These are phyloP conservation scores for Argyrosomus regius DNA, from an alignment of 2,797 vertebrate species.

Conservation along the genomic window DNA sequence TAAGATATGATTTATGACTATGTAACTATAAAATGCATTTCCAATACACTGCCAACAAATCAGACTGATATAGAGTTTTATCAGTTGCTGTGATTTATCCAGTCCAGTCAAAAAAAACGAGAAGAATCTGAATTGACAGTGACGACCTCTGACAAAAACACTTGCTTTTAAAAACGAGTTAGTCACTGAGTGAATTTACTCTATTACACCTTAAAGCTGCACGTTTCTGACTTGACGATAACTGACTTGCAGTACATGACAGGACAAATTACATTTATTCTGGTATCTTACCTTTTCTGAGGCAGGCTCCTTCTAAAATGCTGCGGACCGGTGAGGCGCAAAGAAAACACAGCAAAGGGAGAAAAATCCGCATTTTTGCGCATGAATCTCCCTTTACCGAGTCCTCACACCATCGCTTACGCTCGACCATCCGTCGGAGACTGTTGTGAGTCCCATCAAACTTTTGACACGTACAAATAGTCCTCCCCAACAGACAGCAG, in stretches of 20 bases:
- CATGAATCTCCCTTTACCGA: not conserved
- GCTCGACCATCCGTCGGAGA: not conserved
- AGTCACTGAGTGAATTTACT: no score
- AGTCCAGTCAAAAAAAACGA: not conserved
- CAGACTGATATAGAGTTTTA: not conserved
- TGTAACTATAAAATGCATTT: no score
- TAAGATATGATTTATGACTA: no score
- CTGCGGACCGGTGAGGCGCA: slow-evolving; percentile 39
- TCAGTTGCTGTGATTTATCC: not conserved
- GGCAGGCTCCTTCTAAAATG: slow-evolving; percentile 67
- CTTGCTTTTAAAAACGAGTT: not conserved
- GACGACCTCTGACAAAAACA: not conserved
- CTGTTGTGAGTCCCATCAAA: not conserved
- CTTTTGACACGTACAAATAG: not conserved
- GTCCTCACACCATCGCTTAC: slow-evolving; percentile 1
- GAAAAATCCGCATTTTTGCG: slow-evolving; percentile 54
- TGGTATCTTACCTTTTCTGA: slow-evolving; percentile 73
- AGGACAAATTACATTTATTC: no score
- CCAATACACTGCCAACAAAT: no score
- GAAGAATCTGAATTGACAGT: not conserved
- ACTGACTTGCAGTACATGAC: no score
- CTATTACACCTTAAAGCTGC: no score
- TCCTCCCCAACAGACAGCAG: not conserved
- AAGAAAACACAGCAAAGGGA: slow-evolving; percentile 53
- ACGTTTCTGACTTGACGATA: no score